These are phyloP conservation scores for Diabrotica undecimpunctata DNA, from an alignment of 1,140 invertebrate species.

Conservation along the genomic window DNA sequence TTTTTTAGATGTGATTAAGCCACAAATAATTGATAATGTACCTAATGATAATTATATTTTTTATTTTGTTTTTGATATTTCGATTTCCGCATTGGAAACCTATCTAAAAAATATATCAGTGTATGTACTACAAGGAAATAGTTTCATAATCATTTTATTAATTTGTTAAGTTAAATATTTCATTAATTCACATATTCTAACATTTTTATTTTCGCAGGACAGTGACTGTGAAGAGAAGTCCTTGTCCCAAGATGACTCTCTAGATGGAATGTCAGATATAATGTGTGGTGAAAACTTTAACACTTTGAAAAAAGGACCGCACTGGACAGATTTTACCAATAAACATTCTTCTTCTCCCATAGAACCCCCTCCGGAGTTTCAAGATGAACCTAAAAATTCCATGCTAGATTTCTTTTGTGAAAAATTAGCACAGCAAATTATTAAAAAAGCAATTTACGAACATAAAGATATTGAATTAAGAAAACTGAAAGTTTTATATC, in stretches of 20 bases:
- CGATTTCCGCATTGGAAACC: no score
- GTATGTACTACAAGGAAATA: no score
- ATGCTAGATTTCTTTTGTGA: constrained; percentile 38
- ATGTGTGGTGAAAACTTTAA: constrained; percentile 78
- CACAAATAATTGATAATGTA: no score
- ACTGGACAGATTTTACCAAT: constrained; percentile 50
- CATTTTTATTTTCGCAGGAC: constrained; percentile 49
- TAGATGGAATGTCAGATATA: constrained; percentile 61
- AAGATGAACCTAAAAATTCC: constrained; percentile 53
- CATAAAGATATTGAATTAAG: constrained; percentile 28
- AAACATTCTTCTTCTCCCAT: constrained; percentile 56
- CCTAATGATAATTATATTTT: no score
- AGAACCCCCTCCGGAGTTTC: constrained; percentile 76
- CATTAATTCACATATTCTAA: no score
- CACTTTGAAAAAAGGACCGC: constrained; percentile 73
- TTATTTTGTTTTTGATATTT: no score
- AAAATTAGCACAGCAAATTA: constrained; percentile 33
- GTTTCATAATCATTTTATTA: no score
- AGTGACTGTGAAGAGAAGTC: constrained; percentile 64
- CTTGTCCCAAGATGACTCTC: constrained; percentile 60
- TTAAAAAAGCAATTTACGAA: constrained; percentile 39
- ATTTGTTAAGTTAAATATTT: no score
- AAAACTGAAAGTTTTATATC: constrained; percentile 18
- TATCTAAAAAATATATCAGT: no score
- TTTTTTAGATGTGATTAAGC: no score